Evolutionary conservation across 2,797 vertebrate species (phyloP), one percentile per base, ranked within the genome.

Genomic region (Xenops minutus): DNA sequence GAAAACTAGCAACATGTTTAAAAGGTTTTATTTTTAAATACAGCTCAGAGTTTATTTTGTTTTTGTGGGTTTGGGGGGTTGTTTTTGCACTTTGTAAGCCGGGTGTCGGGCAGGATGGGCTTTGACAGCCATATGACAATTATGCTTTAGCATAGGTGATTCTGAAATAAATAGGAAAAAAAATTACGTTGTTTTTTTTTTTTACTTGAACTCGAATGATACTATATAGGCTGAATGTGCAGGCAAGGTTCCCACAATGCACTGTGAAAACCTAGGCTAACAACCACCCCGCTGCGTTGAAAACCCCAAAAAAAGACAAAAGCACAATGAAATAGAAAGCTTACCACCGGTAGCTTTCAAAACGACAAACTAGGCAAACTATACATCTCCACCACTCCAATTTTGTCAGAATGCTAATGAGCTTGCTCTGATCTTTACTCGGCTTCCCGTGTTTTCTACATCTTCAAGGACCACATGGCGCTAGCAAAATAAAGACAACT

Each of bases 381-480:
- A 98, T 99, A 98, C 98, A 99, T 98, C 98, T 97, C 97, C 97
- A 98, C 98, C 99, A 98, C 99, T 99, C 99, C 99, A 99, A 98
- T 98, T 98, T 98, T 98, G 99, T 99, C 98, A 98, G 97, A 98
- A 99, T 99, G 99, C 98, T 99, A 99, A 99, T 99, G 98, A 98
- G 98, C 98, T 98, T 98, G 98, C 98, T 99, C 99, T 99, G 99
- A 99, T 99, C 99, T 99, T 99, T 98, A 99, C 98, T 98, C 98
- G 96, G 99, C 99, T 99, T 99, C 99, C 99, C 99, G 98, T 99
- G 99, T 99, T 99, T 99, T 99, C 99, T 98, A 98, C 99, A 99
- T 99, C 99, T 99, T 99, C 99, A 99, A 99, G 99, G 99, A 99
- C 99, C 99, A 98, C 99, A 99, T 99, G 99, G 98, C 95, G 99